Evolutionary conservation across 2,113 vertebrate genomes (phyloP).

Genomic region (Uria lomvia): DNA sequence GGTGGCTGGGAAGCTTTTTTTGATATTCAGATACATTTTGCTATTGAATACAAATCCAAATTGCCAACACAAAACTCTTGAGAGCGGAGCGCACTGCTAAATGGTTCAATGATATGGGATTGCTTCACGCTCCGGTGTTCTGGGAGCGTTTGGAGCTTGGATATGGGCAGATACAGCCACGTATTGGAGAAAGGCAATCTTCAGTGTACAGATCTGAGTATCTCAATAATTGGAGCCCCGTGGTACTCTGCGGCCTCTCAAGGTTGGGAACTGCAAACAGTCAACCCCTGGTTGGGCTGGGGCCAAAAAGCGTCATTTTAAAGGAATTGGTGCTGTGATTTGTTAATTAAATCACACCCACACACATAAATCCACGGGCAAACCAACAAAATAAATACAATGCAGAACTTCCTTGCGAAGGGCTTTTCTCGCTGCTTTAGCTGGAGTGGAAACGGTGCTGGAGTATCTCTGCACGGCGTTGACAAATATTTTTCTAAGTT

Average conservation of each 20-base stretch:
- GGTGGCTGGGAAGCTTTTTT: not conserved
- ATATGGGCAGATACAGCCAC: not conserved
- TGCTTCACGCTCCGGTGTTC: accelerated
- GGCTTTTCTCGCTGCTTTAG: accelerated
- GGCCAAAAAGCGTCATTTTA: not conserved
- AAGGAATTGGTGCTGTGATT: not conserved
- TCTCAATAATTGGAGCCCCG: not conserved
- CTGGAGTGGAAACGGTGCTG: not conserved
- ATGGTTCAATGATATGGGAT: accelerated
- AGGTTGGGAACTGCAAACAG: constrained; percentile 25
- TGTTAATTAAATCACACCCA: constrained; percentile 2
- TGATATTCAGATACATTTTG: not conserved
- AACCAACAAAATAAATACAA: not conserved
- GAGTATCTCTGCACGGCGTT: not conserved
- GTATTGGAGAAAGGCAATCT: not conserved
- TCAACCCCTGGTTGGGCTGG: not conserved
- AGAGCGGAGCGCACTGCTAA: not conserved
- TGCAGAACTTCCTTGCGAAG: not conserved
- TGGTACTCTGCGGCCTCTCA: not conserved
- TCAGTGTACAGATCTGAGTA: accelerated
- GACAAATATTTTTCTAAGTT: constrained; percentile 28
- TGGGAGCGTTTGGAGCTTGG: not conserved
- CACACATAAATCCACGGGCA: not conserved
- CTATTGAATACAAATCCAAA: not conserved
- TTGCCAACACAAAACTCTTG: not conserved